Conservation (phyloP, 2,797 vertebrate genomes). For the Anniella stebbinsi region DNA sequence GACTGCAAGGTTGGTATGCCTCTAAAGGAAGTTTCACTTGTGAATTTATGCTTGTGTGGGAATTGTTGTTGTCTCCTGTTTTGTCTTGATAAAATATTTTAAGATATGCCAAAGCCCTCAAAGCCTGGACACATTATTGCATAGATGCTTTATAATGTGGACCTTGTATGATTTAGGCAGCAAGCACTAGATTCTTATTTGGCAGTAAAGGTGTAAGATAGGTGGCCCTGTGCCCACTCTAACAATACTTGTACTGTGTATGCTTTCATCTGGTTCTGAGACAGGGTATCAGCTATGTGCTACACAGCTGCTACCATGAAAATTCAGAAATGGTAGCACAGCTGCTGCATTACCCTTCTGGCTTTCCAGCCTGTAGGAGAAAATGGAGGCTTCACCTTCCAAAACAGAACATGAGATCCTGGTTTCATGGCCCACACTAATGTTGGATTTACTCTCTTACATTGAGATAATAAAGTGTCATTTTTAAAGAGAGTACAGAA, state of each 20-base stretch:
- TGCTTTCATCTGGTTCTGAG: background rate
- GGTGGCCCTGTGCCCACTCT: background rate
- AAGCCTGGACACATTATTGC: background rate
- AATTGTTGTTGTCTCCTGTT: background rate
- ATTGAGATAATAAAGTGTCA: background rate
- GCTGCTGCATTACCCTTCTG: background rate
- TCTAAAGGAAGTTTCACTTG: background rate
- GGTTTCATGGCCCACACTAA: background rate
- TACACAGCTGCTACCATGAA: slow-evolving; percentile 2
- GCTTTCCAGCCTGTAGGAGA: background rate
- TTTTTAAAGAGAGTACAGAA: background rate
- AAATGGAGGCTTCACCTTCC: background rate
- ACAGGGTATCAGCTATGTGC: background rate
- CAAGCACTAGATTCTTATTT: background rate
- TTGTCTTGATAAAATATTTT: background rate
- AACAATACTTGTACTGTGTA: background rate
- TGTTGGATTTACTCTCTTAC: background rate
- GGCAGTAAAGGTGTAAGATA: background rate
- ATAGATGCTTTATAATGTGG: background rate
- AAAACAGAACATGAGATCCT: background rate
- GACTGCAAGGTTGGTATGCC: background rate
- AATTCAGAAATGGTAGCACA: slow-evolving; percentile 5
- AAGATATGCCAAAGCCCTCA: background rate
- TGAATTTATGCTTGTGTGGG: background rate
- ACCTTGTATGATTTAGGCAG: background rate